phyloP scores from a whole-genome alignment of 2,888 invertebrate species.

The Acanthopleura granulata region DNA sequence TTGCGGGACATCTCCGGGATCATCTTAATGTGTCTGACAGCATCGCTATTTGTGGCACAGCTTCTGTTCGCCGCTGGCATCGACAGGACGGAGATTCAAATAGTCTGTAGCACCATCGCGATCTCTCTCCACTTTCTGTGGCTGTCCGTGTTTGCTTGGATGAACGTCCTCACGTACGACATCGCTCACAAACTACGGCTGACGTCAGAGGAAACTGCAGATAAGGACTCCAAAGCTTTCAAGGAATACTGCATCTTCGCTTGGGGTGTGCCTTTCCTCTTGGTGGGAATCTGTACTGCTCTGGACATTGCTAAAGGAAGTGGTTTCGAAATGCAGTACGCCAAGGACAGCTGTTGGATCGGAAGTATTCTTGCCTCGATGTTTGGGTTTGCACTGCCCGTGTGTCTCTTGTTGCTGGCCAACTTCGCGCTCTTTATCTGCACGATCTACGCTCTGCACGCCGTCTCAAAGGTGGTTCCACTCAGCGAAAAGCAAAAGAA shows the following conservation, averaged over 20 bases:
- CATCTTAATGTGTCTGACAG: conserved; percentile 17
- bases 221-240: conserved; percentile 13
- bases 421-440: conserved; percentile 7
- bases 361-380: neutral
- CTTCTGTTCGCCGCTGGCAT: neutral
- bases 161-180: conserved; percentile 15
- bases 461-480: neutral
- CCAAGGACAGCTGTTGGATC: conserved; percentile 12
- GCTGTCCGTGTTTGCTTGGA: conserved; percentile 15
- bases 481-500: neutral
- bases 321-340: conserved; percentile 9
- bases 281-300: conserved; percentile 1
- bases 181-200: neutral
- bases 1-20: conserved; percentile 14
- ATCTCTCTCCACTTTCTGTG: conserved; percentile 8
- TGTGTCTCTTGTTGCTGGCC: neutral
- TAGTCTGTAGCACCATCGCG: conserved; percentile 4
- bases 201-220: neutral
- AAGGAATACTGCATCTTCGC: conserved; percentile 14
- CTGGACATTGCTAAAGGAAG: conserved; percentile 7
- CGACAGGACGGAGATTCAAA: neutral
- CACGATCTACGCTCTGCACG: conserved; percentile 11
- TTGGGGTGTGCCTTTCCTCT: conserved; percentile 7
- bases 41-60: conserved; percentile 4
- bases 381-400: conserved; percentile 7